Base-by-base conservation (phyloP, 2,113 vertebrate genomes). In the Tenrec ecaudatus region DNA sequence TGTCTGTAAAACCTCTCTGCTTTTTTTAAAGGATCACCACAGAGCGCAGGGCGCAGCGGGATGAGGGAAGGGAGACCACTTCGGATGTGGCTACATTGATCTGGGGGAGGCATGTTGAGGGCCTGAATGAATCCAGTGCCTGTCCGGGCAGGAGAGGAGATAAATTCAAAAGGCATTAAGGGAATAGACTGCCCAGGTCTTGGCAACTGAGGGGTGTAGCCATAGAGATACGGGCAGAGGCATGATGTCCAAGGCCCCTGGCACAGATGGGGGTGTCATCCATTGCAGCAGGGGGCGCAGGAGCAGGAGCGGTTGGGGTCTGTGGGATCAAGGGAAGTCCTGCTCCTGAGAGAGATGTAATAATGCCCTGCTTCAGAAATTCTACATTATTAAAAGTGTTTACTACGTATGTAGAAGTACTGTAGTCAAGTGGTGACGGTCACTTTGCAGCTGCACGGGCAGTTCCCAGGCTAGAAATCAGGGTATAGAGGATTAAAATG, bases 351-450 rank as follows among this genome's bases (percentile, higher is more conserved):
- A 82, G 33, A 82, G 76, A 75, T 68, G 31, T 20, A 15, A 47
- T 36, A 40, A 36, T 19, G 31, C 77, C 40, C 19, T 64, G 43
- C 80, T 82, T 94, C 86, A 66, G n/a, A 82, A 38, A 22, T 17
- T 64, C 82, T 40, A 75, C 75, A 80, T 85, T 69, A 36, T 76
- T 69, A 6, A 93, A 89, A 82, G 29, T 62, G 25, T 77, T 93
- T 83, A 68, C 23, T 60, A 62, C 22, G 60, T 4, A 80, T 82
- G 14, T 53, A 2, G 3, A 0, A 66, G 43, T 25, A 17, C 27
- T 22, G 0, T 20, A 53, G 88, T 86, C 38, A 53, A 86, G 53
- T 29, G 75, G 93, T 69, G 29, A 76, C 38, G 40, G 27, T 27
- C 71, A n/a, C 62, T 82, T 87, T 90, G 8, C 27, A 68, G 4